Base-by-base conservation (phyloP, 2,797 vertebrate genomes). In the Cercopithecus neglectus region DNA sequence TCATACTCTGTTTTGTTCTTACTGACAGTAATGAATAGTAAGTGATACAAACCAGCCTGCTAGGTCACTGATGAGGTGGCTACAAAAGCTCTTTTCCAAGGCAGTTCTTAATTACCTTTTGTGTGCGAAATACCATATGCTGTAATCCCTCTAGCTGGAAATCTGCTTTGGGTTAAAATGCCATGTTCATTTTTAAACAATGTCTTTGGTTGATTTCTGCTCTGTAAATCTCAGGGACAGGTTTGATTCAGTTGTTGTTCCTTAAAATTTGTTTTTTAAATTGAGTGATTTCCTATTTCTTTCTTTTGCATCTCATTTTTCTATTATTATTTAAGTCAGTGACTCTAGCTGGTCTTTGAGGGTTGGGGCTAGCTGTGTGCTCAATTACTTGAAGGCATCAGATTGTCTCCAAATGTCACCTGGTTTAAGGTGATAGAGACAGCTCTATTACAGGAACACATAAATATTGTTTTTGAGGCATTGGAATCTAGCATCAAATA, bases 1-100 rank as follows among this genome's bases (percentile, higher is more conserved):
- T 98, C 98, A 97, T 72, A 88, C 39, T 74, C 94, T 90, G 96
- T 97, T 98, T 98, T 97, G 94, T 98, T 95, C 96, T 97, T 90
- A 3, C 81, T 98, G 97, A 98, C 96, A 96, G 96, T 97, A 97
- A 98, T 98, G 97, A 98, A 98, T 97, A 97, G 94, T 97, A 97
- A 98, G 95, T 93, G 97, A 97, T 97, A 97, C 75, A 94, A 96
- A 96, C 90, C 97, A 98, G 96, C 92, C 96, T 93, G 81, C 92
- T 83, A 96, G 96, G 96, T 97, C 96, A 94, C 93, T 95, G 96
- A 97, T 81, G 96, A 97, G 94, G 96, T 97, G 70, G 61, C 90
- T 95, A 93, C 94, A 86, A 95, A 78, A 93, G 96, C 74, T 93
- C 83, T 96, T 95, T 97, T 97, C 93, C 84, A 75, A 97, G 89